Evolutionary conservation across 92 coral and sea anemone species (phyloP), one percentile per base, ranked within the genome.

Genomic region (Meandrina meandrites): DNA sequence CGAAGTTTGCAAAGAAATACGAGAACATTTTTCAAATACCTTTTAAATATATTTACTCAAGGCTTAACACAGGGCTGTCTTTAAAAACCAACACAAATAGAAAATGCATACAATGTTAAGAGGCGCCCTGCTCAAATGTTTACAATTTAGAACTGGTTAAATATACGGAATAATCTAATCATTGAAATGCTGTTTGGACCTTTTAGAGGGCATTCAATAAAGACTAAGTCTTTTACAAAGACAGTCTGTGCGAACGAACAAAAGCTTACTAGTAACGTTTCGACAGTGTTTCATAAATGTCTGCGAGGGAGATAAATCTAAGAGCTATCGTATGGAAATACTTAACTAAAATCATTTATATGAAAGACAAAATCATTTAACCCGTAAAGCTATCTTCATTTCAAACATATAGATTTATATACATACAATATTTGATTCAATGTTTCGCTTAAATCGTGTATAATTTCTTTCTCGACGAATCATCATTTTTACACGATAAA

Each of bases 41-140:
- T 83, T 64, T 88, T 79, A 72, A 84, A 77, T 67, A 28, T 88
- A 78, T 75, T 66, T 88, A 53, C 88, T 76, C 21, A 42, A 58
- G 45, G 57, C 37, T 50, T 56, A 64, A 83, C 91, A 83, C 91
- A 60, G 56, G 21, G 47, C 72, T 36, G 60, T 58, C 37, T 37
- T 73, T 53, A 13, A 73, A 62, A 81, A 81, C 76, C 60, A 82
- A 76, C 36, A 81, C 34, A 72, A 40, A 82, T 79, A 24, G 17
- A 32, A 77, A 85, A 80, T 37, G 79, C 45, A 70, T 88, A 88
- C 88, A 88, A n/a, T 58, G 67, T 57, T 66, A 45, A 85, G 88
- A 85, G 76, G 57, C 53, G 13, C 53, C 67, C 7, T 45, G 47
- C 58, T 21, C 88, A 85, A 85, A 85, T 85, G 88, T 85, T 85